Conservation (phyloP, 2,888 invertebrate species). For the Plagodis pulveraria region DNA sequence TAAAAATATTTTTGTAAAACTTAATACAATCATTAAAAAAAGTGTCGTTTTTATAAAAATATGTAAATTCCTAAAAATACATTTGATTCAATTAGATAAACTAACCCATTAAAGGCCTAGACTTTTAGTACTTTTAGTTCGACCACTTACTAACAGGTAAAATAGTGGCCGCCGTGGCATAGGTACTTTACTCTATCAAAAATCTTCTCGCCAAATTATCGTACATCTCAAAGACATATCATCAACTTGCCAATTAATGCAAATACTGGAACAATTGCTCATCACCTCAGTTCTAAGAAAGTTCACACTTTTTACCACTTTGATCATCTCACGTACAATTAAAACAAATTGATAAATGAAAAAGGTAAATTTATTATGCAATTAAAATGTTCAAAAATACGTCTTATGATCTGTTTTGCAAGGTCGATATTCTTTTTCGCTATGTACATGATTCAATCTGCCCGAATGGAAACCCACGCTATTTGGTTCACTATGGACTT, state of each 20-base stretch:
- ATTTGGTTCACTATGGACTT: constrained; percentile 65
- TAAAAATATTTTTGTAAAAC: too few relatives aligned
- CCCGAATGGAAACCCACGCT: constrained; percentile 61
- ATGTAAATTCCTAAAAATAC: too few relatives aligned
- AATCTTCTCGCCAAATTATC: background rate
- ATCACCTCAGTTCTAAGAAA: constrained; percentile 37
- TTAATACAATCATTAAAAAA: too few relatives aligned
- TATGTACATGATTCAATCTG: constrained; percentile 58
- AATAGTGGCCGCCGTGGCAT: background rate
- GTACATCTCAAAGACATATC: constrained; percentile 1
- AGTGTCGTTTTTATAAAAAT: too few relatives aligned
- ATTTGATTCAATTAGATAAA: too few relatives aligned
- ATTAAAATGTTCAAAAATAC: constrained; percentile 29
- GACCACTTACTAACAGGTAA: background rate
- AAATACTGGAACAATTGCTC: constrained; percentile 22
- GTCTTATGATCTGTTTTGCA: constrained; percentile 43
- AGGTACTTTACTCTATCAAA: background rate
- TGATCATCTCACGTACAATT: constrained; percentile 47
- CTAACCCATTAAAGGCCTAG: too few relatives aligned
- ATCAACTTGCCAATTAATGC: constrained; percentile 9
- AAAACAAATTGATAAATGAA: constrained; percentile 61
- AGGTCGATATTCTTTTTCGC: constrained; percentile 51
- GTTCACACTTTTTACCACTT: constrained; percentile 42
- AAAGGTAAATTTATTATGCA: constrained; percentile 56
- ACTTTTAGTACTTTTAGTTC: too few relatives aligned